Conservation (phyloP, 2,888 invertebrate species). For the Agriopis aurantiaria region DNA sequence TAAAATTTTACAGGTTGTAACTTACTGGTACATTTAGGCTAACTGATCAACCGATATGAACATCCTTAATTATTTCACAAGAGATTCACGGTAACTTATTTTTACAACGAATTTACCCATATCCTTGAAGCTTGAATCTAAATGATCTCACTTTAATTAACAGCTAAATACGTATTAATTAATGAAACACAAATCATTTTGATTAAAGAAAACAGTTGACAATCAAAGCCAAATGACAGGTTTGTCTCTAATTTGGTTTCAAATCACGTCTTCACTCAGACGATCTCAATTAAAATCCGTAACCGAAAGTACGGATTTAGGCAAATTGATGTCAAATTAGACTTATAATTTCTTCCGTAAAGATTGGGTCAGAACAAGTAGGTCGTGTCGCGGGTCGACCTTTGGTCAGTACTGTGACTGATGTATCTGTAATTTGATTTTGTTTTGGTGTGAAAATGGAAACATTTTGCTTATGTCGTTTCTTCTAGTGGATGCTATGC, state of each 20-base stretch:
- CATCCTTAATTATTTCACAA: too few species aligned
- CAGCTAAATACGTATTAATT: not conserved
- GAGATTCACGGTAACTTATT: too few species aligned
- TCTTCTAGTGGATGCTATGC: not conserved
- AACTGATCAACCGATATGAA: too few species aligned
- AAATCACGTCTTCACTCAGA: slow-evolving; percentile 25
- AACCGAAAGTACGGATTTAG: slow-evolving; percentile 30
- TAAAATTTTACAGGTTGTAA: too few species aligned
- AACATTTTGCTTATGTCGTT: slow-evolving; percentile 8
- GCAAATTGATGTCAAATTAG: slow-evolving; percentile 33
- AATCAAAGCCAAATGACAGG: not conserved
- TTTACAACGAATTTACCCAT: too few species aligned
- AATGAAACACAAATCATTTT: not conserved
- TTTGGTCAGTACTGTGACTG: slow-evolving; percentile 33
- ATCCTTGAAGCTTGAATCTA: not conserved
- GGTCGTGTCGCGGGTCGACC: slow-evolving; percentile 53
- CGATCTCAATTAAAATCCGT: slow-evolving; percentile 30
- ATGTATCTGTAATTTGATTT: slow-evolving; percentile 34
- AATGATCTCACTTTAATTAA: not conserved
- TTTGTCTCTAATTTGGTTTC: slow-evolving; percentile 1
- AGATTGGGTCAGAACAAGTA: slow-evolving; percentile 49
- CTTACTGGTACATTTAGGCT: too few species aligned
- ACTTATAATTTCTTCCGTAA: slow-evolving; percentile 43
- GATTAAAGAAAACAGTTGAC: slow-evolving; percentile 18
- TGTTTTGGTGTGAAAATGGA: slow-evolving; percentile 26